Base-by-base conservation (phyloP, 2,113 vertebrate genomes). In the Dolichotis patagonum region DNA sequence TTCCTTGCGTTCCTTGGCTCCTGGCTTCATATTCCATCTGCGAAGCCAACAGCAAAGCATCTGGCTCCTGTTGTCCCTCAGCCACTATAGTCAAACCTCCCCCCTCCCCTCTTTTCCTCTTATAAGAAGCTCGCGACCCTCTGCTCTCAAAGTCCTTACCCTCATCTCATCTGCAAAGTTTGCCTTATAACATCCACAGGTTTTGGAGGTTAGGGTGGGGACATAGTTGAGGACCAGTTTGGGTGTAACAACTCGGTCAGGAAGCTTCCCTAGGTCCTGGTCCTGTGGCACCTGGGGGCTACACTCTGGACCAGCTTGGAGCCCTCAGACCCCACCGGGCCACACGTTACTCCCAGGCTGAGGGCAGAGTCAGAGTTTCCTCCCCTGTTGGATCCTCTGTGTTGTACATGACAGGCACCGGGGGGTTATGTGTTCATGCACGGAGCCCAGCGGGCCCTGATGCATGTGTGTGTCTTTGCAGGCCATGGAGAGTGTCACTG, bases 401-500 rank as follows among this genome's bases (percentile, higher is more conserved):
- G 54, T 30, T 43, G 43, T 13, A 11, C 22, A 0, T 4, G 41
- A 22, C 1, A 0, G 71, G 86, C 1, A 0, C 35, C 3, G 14
- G 32, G 41, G 2, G 10, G 19, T 3, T 78, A 3, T 16, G 7
- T 52, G 49, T 67, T 87, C 0, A 0, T 19, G 20, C 1, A 13
- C 14, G 13, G 43, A 60, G 58, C 10, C 5, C 0, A 54, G 13
- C 81, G 14, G 63, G 0, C 58, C 46, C 41, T 96, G 83, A 97
- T 35, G 35, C 56, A 54, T 35, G 0, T 12, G 0, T 2, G 26
- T 96, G 49, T 86, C 82, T 67, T 85, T 97, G 24, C 98, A 99
- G 99, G 99, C 97, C 99, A 99, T 0, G 99, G 99, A 0, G 99
- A 99, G 38, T 99, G 99, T 95, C 99, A 99, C 98, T 99, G 99